Conservation (phyloP, 2,888 invertebrate genomes). For the Blera fallax region DNA sequence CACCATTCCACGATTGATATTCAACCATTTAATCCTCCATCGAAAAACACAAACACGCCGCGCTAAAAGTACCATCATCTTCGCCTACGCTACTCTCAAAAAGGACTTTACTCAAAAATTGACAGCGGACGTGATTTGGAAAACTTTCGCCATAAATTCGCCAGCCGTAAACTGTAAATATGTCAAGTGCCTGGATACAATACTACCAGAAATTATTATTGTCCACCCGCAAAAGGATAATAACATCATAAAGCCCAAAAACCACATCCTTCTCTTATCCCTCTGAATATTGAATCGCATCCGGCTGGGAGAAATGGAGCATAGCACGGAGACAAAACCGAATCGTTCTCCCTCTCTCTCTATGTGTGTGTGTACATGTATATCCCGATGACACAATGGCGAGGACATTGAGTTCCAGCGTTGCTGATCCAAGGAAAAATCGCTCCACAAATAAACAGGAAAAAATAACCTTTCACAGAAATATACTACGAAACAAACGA, state of each 20-base stretch:
- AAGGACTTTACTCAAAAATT: constrained; percentile 61
- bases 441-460: constrained; percentile 51
- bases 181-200: constrained; percentile 53
- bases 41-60: constrained; percentile 55
- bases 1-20: constrained; percentile 1
- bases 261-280: constrained; percentile 34
- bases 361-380: constrained; percentile 10
- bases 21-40: constrained; percentile 44
- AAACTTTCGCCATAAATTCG: constrained; percentile 61
- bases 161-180: constrained; percentile 48
- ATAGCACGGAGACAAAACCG: constrained; percentile 8
- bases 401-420: constrained; percentile 40
- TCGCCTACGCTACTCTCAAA: neutral
- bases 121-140: constrained; percentile 66
- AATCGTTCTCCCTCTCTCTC: neutral
- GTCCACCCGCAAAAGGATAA: constrained; percentile 56
- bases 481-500: neutral
- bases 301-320: constrained; percentile 13
- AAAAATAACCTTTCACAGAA: constrained; percentile 38
- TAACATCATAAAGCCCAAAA: constrained; percentile 46
- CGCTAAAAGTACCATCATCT: neutral
- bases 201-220: constrained; percentile 55
- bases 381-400: constrained; percentile 23
- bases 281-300: constrained; percentile 24
- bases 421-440: constrained; percentile 50